These are phyloP conservation scores for Cyclopterus lumpus DNA, from an alignment of 2,797 vertebrate genomes.

Conservation along the genomic window DNA sequence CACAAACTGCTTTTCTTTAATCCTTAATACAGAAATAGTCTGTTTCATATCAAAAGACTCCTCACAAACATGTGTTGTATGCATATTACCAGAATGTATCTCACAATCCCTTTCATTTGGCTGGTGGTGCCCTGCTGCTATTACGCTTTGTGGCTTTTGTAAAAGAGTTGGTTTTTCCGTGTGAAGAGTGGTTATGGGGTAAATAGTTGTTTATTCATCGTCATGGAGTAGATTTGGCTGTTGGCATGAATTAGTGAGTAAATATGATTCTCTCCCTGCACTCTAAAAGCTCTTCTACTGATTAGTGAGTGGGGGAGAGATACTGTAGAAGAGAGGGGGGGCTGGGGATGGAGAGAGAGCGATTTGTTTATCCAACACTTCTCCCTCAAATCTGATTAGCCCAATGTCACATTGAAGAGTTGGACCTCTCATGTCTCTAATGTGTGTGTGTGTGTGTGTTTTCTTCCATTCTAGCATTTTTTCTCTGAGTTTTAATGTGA, in stretches of 20 bases:
- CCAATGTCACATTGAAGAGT: slow-evolving; percentile 70
- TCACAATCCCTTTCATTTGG: neutral
- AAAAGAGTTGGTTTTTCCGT: slow-evolving; percentile 29
- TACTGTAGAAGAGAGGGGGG: slow-evolving; percentile 9
- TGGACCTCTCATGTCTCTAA: slow-evolving; percentile 32
- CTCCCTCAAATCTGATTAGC: slow-evolving; percentile 68
- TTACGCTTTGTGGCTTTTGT: slow-evolving; percentile 25
- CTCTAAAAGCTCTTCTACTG: slow-evolving; percentile 67
- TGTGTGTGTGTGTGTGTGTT: slow-evolving; percentile 9
- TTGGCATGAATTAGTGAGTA: slow-evolving; percentile 69
- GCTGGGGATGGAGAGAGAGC: neutral
- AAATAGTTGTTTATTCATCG: slow-evolving; percentile 65
- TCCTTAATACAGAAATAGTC: neutral
- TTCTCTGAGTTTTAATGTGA: slow-evolving; percentile 5
- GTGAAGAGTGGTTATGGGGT: slow-evolving; percentile 49
- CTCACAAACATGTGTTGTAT: neutral
- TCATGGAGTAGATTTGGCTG: slow-evolving; percentile 64
- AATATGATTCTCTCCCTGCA: slow-evolving; percentile 55
- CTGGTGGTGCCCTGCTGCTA: slow-evolving; percentile 9
- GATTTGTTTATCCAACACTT: slow-evolving; percentile 68
- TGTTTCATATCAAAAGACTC: neutral
- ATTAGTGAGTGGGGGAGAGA: slow-evolving; percentile 49
- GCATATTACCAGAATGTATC: neutral
- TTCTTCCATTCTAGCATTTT: slow-evolving; percentile 2
- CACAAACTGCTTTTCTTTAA: neutral